Evolutionary conservation across 1,140 invertebrate genomes (phyloP).

Genomic region (Venturia canescens): DNA sequence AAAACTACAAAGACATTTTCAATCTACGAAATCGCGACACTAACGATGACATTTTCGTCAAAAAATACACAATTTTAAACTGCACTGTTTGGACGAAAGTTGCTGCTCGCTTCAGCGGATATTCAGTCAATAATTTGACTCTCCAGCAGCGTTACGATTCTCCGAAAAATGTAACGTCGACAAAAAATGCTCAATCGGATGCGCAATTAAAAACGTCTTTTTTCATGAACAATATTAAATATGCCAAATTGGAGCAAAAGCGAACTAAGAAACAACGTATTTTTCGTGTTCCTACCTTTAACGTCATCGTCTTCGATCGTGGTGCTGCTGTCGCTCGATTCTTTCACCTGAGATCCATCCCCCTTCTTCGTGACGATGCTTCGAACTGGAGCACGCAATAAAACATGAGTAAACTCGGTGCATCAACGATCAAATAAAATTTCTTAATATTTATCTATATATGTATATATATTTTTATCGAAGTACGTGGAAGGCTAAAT

Average conservation of each 20-base stretch:
- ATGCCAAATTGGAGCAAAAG: slow-evolving; percentile 7
- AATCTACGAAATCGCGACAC: neutral
- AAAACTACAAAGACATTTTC: neutral
- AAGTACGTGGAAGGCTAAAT: slow-evolving; percentile 30
- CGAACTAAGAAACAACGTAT: slow-evolving; percentile 24
- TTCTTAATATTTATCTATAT: neutral
- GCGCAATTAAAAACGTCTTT: neutral
- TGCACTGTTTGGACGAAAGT: neutral
- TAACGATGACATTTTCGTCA: neutral
- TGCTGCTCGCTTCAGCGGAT: no score
- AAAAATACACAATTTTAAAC: neutral
- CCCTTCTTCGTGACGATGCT: slow-evolving; percentile 95
- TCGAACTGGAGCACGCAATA: slow-evolving; percentile 80
- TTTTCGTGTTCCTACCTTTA: slow-evolving; percentile 82
- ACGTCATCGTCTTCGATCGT: slow-evolving; percentile 95
- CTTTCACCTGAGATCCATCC: slow-evolving; percentile 95
- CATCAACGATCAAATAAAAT: neutral
- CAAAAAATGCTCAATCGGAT: neutral
- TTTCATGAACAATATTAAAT: slow-evolving; percentile 29
- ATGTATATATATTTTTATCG: slow-evolving; percentile 13
- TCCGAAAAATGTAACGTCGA: neutral
- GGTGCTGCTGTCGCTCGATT: slow-evolving; percentile 94
- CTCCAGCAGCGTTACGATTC: no score
- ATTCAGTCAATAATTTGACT: no score
- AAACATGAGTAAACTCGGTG: slow-evolving; percentile 35